Percentiles rank a stretch among this genome's conserved stretches.
Evolutionary conservation across 2,888 invertebrate species (phyloP).

Genomic region (Ecliptopera silaceata): DNA sequence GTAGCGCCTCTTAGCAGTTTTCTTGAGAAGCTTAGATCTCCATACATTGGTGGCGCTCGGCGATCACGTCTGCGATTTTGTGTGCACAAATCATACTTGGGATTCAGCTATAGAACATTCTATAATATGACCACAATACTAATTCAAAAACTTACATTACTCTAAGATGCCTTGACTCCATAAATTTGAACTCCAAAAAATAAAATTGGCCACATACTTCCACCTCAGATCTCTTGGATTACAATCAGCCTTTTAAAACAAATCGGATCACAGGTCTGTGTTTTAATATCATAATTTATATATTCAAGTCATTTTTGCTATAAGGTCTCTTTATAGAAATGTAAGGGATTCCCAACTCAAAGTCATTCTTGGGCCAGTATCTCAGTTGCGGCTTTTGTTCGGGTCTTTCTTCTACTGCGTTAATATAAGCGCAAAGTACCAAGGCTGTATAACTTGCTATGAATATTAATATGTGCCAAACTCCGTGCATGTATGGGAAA

Average conservation of each 20-base stretch:
- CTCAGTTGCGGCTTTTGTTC: constrained; percentile 86
- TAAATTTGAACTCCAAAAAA: constrained; percentile 19
- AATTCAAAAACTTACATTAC: constrained; percentile 9
- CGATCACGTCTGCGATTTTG: too few relatives aligned
- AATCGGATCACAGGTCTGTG: constrained; percentile 19
- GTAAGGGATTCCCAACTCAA: constrained; percentile 90
- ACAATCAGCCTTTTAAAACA: constrained; percentile 34
- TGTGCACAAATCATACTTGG: too few relatives aligned
- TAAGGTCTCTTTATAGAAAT: constrained; percentile 85
- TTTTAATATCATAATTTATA: constrained; percentile 48
- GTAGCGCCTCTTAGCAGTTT: too few relatives aligned
- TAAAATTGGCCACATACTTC: constrained; percentile 20
- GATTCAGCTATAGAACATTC: not conserved
- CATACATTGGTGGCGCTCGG: too few relatives aligned
- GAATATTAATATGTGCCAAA: constrained; percentile 92
- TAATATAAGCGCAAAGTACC: constrained; percentile 91
- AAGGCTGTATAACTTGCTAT: constrained; percentile 90
- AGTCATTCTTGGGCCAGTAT: constrained; percentile 91
- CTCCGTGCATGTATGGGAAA: constrained; percentile 92
- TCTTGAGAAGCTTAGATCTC: too few relatives aligned
- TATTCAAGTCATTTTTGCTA: constrained; percentile 74
- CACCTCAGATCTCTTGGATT: constrained; percentile 22
- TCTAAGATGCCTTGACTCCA: not conserved
- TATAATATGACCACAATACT: not conserved
- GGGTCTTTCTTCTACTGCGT: constrained; percentile 88